Percentiles rank a stretch among this genome's conserved stretches.
These are phyloP conservation scores for Bradypus variegatus DNA, from an alignment of 2,797 vertebrate genomes.

Conservation along the genomic window DNA sequence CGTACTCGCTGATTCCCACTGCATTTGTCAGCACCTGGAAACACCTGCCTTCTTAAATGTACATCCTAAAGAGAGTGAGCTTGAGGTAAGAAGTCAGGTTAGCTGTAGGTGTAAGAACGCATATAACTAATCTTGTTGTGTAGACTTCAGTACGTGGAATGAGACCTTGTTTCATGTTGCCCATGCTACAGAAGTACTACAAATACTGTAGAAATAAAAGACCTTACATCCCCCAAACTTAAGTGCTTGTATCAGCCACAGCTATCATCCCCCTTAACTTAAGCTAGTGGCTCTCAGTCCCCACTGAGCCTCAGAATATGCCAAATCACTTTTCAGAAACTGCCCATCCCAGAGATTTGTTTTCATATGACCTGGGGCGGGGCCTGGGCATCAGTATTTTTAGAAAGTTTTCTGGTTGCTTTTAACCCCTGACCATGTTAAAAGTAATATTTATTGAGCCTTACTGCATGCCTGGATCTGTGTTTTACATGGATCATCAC, in stretches of 20 bases:
- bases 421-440: neutral
- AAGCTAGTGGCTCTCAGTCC: neutral
- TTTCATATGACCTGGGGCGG: neutral
- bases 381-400: neutral
- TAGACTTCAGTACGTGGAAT: neutral
- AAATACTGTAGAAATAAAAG: neutral
- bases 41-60: conserved; percentile 88
- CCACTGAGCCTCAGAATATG: neutral
- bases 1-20: conserved; percentile 96
- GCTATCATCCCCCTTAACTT: no score
- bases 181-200: neutral
- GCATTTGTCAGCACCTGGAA: conserved; percentile 99
- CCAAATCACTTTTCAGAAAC: neutral
- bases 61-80: conserved; percentile 26
- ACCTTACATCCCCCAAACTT: neutral
- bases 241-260: neutral
- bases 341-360: neutral
- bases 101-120: neutral
- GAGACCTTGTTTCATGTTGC: neutral
- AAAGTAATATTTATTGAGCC: neutral
- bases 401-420: neutral
- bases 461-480: neutral
- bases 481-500: neutral
- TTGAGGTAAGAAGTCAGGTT: conserved; percentile 66
- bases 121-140: neutral